A percentile compares a stretch with the other conserved stretches of the same genome.
Evolutionary conservation across 30 jellyfish, hydroid and myxozoan genomes (phyloP).

Genomic region (Chrysaora quinquecirrha): DNA sequence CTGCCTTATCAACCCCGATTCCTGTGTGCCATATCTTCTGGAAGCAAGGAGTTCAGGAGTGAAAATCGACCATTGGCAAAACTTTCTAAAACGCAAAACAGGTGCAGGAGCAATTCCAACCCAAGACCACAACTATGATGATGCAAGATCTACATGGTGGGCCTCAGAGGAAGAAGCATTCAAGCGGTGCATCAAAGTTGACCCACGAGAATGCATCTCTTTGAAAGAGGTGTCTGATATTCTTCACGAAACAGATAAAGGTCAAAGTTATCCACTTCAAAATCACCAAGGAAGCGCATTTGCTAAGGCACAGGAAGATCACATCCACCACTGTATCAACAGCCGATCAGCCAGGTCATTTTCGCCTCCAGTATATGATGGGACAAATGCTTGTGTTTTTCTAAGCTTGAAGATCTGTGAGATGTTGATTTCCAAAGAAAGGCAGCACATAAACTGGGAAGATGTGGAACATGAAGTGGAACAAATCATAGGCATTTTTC

Average conservation of each 20-base stretch:
- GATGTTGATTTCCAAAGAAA: neutral
- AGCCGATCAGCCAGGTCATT: neutral
- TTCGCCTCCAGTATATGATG: neutral
- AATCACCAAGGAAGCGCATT: neutral
- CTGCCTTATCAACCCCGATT: conserved; percentile 8
- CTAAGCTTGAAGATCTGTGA: neutral
- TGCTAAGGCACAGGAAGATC: neutral
- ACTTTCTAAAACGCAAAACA: neutral
- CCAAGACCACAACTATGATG: neutral
- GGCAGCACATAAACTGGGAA: neutral
- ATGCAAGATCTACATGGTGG: neutral
- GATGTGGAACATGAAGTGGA: neutral
- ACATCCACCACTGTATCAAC: neutral
- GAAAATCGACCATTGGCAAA: neutral
- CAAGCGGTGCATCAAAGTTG: neutral
- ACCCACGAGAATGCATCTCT: neutral
- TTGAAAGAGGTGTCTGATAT: neutral
- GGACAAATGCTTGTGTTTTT: conserved; percentile 7
- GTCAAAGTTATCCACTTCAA: neutral
- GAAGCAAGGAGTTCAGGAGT: neutral
- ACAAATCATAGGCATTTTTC: neutral
- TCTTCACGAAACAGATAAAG: neutral
- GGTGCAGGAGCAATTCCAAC: neutral
- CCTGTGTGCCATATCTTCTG: neutral
- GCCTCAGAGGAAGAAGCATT: neutral